Evolutionary conservation across 2,113 vertebrate genomes (phyloP).

Genomic region (Nymphicus hollandicus): DNA sequence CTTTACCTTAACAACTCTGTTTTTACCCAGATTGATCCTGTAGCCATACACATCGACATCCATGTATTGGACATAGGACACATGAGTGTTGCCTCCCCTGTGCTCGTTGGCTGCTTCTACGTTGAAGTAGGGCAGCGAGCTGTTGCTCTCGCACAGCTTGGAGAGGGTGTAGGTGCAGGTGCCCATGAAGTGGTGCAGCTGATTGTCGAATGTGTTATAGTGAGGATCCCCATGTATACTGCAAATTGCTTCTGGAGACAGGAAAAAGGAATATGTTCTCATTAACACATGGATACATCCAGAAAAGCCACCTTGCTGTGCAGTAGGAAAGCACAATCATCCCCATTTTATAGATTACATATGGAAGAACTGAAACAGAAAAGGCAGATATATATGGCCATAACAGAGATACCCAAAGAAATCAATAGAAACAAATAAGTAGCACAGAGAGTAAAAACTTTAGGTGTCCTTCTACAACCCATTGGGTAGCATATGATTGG

Average conservation of each 20-base stretch:
- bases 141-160: background rate
- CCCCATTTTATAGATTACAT: background rate
- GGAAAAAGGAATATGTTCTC: background rate
- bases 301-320: background rate
- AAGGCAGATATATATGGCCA: background rate
- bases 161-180: slow-evolving; percentile 45
- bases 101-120: slow-evolving; percentile 56
- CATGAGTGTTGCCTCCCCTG: background rate
- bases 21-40: slow-evolving; percentile 61
- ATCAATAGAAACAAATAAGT: background rate
- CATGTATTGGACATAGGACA: slow-evolving; percentile 45
- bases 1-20: slow-evolving; percentile 42
- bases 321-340: background rate
- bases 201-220: slow-evolving; percentile 50
- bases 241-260: background rate
- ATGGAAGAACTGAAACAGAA: background rate
- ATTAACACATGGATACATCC: background rate
- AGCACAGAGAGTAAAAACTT: background rate
- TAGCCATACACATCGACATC: slow-evolving; percentile 29
- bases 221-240: slow-evolving; percentile 27
- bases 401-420: background rate
- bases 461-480: background rate
- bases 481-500: background rate
- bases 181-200: slow-evolving; percentile 51
- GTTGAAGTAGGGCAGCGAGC: slow-evolving; percentile 30